These are phyloP conservation scores for Misgurnus anguillicaudatus DNA, from an alignment of 2,113 vertebrate genomes.

Conservation along the genomic window DNA sequence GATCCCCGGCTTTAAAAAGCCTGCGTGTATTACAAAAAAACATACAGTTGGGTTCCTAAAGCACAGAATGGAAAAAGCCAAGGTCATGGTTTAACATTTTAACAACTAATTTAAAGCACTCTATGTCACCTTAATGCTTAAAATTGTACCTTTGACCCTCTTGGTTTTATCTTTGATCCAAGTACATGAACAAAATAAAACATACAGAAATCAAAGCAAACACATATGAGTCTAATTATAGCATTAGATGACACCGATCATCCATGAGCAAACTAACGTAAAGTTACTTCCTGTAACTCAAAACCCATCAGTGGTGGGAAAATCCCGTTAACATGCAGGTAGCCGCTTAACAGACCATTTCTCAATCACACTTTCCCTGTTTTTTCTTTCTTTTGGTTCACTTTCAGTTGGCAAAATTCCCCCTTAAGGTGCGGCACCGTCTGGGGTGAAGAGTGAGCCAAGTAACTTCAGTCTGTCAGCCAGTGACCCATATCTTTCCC, in stretches of 20 bases:
- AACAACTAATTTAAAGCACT: too few relatives aligned
- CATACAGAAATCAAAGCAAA: too few relatives aligned
- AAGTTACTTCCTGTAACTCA: constrained; percentile 34
- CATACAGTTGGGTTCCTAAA: neutral
- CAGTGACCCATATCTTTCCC: constrained; percentile 55
- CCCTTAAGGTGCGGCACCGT: constrained; percentile 46
- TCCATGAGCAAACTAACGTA: constrained; percentile 1
- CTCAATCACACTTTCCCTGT: constrained; percentile 31
- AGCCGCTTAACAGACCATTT: constrained; percentile 27
- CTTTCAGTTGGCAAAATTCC: constrained; percentile 51
- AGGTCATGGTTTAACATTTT: too few relatives aligned
- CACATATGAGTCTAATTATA: too few relatives aligned
- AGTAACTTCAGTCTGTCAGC: constrained; percentile 39
- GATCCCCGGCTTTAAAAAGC: constrained; percentile 42
- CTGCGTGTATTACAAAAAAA: neutral
- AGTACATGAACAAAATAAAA: too few relatives aligned
- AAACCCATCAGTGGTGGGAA: constrained; percentile 40
- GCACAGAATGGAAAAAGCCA: too few relatives aligned
- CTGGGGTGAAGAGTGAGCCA: constrained; percentile 49
- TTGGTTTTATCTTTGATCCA: too few relatives aligned
- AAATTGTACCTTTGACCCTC: too few relatives aligned
- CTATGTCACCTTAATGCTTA: too few relatives aligned
- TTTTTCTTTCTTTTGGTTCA: constrained; percentile 7
- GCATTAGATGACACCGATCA: neutral
- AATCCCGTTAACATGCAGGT: constrained; percentile 37